Conservation (phyloP, 2,797 vertebrate species). For the Coranthus polyacanthus region DNA sequence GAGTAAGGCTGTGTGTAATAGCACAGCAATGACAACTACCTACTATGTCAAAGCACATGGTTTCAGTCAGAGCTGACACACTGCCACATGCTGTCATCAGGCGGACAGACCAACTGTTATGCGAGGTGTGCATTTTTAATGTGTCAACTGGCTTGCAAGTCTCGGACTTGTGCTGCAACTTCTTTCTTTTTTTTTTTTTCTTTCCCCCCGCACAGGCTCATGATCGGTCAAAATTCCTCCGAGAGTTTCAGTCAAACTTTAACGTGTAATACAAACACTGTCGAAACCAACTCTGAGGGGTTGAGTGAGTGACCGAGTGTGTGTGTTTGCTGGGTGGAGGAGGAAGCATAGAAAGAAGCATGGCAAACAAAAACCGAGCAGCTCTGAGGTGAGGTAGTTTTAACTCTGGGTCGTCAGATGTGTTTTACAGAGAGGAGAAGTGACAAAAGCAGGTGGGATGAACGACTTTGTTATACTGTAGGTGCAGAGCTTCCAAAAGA, state of each 20-base stretch:
- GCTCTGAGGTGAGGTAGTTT: constrained; percentile 24
- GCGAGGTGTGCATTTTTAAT: constrained; percentile 17
- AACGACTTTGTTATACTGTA: constrained; percentile 21
- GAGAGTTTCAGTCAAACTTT: constrained; percentile 58
- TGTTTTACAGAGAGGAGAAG: constrained; percentile 1
- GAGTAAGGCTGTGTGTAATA: constrained; percentile 47
- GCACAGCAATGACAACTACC: constrained; percentile 45
- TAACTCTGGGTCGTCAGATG: constrained; percentile 17
- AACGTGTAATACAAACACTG: constrained; percentile 48
- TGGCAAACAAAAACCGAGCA: constrained; percentile 21
- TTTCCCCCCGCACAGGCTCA: background rate
- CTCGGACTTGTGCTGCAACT: background rate
- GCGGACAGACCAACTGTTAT: constrained; percentile 49
- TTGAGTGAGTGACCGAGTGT: constrained; percentile 16
- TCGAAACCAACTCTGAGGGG: background rate
- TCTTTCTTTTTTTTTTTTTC: too few relatives aligned
- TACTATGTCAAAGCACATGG: constrained; percentile 74
- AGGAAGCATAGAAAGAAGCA: constrained; percentile 16
- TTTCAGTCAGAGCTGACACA: constrained; percentile 66
- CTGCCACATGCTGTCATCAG: constrained; percentile 64
- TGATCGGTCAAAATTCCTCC: background rate
- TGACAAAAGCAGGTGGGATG: constrained; percentile 53
- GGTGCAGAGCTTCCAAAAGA: constrained; percentile 22
- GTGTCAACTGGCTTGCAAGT: constrained; percentile 18
- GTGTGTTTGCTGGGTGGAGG: constrained; percentile 44